Base-by-base conservation (phyloP, 2,797 vertebrate species). In the Pangasius mekongensis region DNA sequence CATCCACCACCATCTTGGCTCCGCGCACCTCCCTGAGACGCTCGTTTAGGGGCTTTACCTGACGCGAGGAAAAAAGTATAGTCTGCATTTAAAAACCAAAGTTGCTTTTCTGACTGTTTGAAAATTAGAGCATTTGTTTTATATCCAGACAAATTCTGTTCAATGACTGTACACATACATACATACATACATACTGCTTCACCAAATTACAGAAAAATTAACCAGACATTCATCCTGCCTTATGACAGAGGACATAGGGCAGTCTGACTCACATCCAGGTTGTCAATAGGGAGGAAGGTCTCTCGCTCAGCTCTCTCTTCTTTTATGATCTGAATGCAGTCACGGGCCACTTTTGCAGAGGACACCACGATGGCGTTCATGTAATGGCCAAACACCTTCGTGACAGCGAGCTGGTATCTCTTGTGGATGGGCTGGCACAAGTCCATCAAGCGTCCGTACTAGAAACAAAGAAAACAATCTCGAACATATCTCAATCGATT, bases 391-490 rank as follows among this genome's bases (percentile, higher is more conserved):
- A 99, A 98, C 18, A 98, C 95, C 92, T 99, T 99, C 87, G 97
- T 98, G 86, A 99, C 96, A 18, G 98, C 98, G 89, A 99, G 95
- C 90, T 98, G 97, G 91, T 99, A 99, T 92, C 98, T 99, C 94
- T 97, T 98, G 92, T 99, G 98, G 88, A 98, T 97, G 84, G 98
- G 98, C 90, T 97, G 97, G 92, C 98, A 99, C 78, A 99, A 91
- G 87, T 99, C 97, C 3, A 97, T 95, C 7, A 99, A 93, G 88
- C 97, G 97, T 87, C 99, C 99, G 89, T 96, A 98, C 99, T 99
- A 54, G 18, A 85, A 5, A 66, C 7, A 80, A 66, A 52, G 20
- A 67, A 83, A 52, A 83, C 1, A 56, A 74, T 36, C 18, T 1
- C 27, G 8, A 36, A n/a, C 62, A 30, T 18, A n/a, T 52, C 74